phyloP scores from a whole-genome alignment of 1,140 invertebrate species.

The Trichonephila clavata region DNA sequence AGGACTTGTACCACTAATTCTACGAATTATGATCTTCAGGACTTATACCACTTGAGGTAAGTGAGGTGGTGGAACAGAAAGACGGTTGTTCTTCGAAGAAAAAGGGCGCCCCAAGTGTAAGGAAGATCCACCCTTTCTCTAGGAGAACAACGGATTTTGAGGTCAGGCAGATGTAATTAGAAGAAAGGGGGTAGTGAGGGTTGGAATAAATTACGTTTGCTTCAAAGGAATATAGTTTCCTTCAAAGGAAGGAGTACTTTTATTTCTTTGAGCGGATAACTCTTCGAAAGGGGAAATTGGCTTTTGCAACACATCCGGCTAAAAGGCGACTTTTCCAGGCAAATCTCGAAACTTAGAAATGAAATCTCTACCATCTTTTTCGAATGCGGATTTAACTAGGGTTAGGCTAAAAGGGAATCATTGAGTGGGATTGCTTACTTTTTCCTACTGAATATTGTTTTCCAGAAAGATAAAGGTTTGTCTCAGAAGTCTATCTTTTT shows the following conservation, averaged over 20 bases:
- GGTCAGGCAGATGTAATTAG: constrained; percentile 5
- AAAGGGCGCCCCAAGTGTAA: background rate
- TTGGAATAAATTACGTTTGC: background rate
- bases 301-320: constrained; percentile 14
- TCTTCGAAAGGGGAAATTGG: background rate
- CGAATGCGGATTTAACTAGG: background rate
- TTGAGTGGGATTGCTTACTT: background rate
- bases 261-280: background rate
- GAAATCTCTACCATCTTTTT: background rate
- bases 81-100: background rate
- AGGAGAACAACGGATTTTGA: constrained; percentile 1
- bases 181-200: background rate
- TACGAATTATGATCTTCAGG: background rate
- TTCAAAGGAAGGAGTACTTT: background rate
- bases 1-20: too few relatives aligned
- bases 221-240: too few relatives aligned
- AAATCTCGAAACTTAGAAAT: background rate
- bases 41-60: background rate
- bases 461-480: too few relatives aligned
- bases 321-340: background rate
- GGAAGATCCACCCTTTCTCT: background rate
- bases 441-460: too few relatives aligned
- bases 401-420: background rate
- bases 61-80: background rate
- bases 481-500: too few relatives aligned